phyloP scores from a whole-genome alignment of 1,140 invertebrate genomes.

The Hyphantria cunea region DNA sequence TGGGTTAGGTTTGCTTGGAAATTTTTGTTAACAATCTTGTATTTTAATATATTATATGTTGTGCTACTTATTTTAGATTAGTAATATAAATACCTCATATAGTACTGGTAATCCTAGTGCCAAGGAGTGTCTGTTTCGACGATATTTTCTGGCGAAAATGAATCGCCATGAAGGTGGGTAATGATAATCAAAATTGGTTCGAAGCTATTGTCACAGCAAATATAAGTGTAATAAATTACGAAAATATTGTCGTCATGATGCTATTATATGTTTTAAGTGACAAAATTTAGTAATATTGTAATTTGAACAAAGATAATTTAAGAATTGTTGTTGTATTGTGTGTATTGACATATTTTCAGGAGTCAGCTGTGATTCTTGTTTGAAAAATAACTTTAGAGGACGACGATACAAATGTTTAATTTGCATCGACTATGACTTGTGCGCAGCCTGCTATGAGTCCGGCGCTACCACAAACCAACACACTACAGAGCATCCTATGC shows the following conservation, averaged over 20 bases:
- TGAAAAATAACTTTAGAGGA: constrained; percentile 98
- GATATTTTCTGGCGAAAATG: constrained; percentile 86
- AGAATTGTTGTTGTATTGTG: constrained; percentile 40
- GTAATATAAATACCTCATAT: constrained; percentile 75
- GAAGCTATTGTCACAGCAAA: constrained; percentile 75
- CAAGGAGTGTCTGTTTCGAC: constrained; percentile 73
- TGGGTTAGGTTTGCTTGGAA: constrained; percentile 88
- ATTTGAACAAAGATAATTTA: constrained; percentile 15
- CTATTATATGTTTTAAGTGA: constrained; percentile 19
- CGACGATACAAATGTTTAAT: constrained; percentile 99
- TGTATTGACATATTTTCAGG: constrained; percentile 83
- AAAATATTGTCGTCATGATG: constrained; percentile 23
- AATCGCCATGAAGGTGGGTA: constrained; percentile 91
- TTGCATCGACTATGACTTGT: constrained; percentile 99
- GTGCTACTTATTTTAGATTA: constrained; percentile 82
- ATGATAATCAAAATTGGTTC: constrained; percentile 82
- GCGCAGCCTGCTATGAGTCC: constrained; percentile 97
- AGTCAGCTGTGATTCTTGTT: constrained; percentile 99
- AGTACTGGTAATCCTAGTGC: constrained; percentile 73
- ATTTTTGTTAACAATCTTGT: constrained; percentile 85
- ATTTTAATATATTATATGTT: constrained; percentile 85
- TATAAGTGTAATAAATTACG: constrained; percentile 53
- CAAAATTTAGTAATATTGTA: constrained; percentile 27
- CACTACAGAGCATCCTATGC: constrained; percentile 97
- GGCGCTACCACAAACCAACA: constrained; percentile 96